Evolutionary conservation across 2,888 invertebrate genomes (phyloP), one percentile per base, ranked within the genome.

Genomic region (Cerceris ruficornis): DNA sequence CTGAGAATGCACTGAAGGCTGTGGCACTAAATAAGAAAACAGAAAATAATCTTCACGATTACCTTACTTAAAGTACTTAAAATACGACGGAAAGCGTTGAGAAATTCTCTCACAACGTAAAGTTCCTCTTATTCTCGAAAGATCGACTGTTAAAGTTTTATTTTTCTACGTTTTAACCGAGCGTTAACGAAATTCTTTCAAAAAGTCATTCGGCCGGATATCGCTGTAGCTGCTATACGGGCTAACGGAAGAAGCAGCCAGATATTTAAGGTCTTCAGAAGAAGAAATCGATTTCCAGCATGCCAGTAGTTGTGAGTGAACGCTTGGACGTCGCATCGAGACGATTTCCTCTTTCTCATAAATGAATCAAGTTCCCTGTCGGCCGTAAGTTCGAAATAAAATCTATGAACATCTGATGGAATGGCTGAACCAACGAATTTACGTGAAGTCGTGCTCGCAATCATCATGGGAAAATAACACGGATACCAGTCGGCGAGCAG

Each of bases 221-320:
- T 54, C 41, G 52, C 60, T 61, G 50, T 46, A 9, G 46, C 43
- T 15, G 17, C 17, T 58, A 55, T 62, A 11, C 67, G 54, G 28
- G 46, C 58, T 71, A 78, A 55, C 59, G 59, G 69, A 77, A 66
- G 74, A 69, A 77, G 60, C 64, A 61, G 60, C 77, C 75, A 52
- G 78, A 84, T 81, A 69, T 83, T 84, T 83, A 84, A 81, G 75
- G 69, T n/a, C 65, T 15, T 41, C 28, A 62, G 55, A 75, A 75
- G 74, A 79, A 64, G 69, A 76, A 84, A 83, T 83, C 81, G 83
- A 84, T 81, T 83, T 83, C 74, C 82, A 60, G 78, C 39, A 70
- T 65, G 67, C 67, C 69, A 69, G 9, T 66, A 52, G 77, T 65
- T 72, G 42, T 49, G 49, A 50, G 69, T 54, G 55, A 60, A 67